Evolutionary conservation across 2,113 vertebrate genomes (phyloP).

Genomic region (Hydropotes inermis): DNA sequence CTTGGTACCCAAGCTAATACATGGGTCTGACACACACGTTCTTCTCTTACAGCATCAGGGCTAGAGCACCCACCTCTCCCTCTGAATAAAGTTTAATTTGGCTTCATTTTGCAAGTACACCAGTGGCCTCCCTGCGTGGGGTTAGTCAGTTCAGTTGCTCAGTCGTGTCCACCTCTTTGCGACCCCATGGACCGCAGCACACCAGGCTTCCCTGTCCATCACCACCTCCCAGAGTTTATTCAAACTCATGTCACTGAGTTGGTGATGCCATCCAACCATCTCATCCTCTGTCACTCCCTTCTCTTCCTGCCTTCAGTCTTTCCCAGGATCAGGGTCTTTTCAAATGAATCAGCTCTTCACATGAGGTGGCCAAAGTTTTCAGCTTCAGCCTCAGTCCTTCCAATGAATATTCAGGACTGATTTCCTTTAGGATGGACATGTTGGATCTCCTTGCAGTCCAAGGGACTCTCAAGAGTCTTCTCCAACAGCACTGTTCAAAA

Average conservation of each 20-base stretch:
- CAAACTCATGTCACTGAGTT: neutral
- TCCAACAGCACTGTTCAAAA: neutral
- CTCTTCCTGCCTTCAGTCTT: neutral
- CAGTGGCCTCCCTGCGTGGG: neutral
- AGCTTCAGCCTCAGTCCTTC: neutral
- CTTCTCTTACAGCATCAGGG: neutral
- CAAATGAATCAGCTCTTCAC: neutral
- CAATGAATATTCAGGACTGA: neutral
- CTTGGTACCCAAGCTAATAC: neutral
- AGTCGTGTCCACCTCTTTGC: neutral
- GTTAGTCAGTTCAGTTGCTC: neutral
- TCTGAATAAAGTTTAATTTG: neutral
- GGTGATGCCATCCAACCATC: neutral
- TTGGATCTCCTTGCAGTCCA: neutral
- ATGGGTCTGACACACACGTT: neutral
- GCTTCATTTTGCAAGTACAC: neutral
- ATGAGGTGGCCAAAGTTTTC: neutral
- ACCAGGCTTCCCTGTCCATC: neutral
- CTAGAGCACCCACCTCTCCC: neutral
- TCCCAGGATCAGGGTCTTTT: neutral
- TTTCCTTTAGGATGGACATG: neutral
- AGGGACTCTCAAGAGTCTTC: neutral
- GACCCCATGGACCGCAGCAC: fast-evolving
- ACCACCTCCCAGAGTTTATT: neutral
- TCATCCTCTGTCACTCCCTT: neutral